Conservation (phyloP, 1,140 invertebrate genomes). For the Brachionus sp. region DNA sequence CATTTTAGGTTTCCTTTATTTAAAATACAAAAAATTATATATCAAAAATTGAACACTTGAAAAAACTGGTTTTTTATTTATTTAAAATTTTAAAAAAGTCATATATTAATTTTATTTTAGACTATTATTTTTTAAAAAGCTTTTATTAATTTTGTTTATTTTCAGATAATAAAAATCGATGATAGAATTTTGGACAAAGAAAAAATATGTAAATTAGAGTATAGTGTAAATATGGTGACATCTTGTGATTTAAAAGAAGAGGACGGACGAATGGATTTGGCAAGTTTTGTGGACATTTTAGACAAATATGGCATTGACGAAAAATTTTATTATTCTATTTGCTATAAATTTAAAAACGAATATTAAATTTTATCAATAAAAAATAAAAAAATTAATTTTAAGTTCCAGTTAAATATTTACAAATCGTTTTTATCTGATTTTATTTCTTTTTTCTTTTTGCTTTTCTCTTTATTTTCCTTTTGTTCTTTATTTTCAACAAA, state of each 20-base stretch:
- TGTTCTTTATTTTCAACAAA: slow-evolving; percentile 30
- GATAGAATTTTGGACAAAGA: not conserved
- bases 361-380: not conserved
- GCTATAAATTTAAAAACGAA: slow-evolving; percentile 9
- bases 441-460: not conserved
- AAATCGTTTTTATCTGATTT: not conserved
- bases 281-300: not conserved
- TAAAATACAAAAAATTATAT: too few relatives aligned
- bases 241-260: not conserved
- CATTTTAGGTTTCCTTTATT: too few relatives aligned
- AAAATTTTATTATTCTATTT: slow-evolving; percentile 17
- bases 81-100: too few relatives aligned
- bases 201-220: not conserved
- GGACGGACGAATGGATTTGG: not conserved
- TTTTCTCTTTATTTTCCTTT: not conserved
- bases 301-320: not conserved
- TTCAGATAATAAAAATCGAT: not conserved
- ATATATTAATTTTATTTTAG: too few relatives aligned
- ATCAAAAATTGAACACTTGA: too few relatives aligned
- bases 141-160: not conserved
- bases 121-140: too few relatives aligned
- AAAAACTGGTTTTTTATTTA: too few relatives aligned
- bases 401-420: not conserved
- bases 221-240: not conserved
- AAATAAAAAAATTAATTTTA: not conserved